Evolutionary conservation across 1,140 invertebrate species (phyloP), one percentile per base, ranked within the genome.

Genomic region (Sinonovacula constricta): DNA sequence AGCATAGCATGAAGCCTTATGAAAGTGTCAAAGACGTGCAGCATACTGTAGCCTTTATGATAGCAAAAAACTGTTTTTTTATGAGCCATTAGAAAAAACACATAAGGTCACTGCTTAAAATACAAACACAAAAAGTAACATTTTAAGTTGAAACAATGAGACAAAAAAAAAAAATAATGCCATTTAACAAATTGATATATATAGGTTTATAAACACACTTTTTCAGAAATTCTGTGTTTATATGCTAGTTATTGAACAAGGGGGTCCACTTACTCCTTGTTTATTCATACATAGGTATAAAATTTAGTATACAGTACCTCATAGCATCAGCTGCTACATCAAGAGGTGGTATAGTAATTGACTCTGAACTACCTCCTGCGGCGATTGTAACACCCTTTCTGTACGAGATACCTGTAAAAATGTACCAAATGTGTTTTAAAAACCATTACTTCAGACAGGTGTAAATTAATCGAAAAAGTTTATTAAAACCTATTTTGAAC

Each of bases 371-470:
- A 77, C 53, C 18, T 67, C 60, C 30, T 84, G 28, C 74, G 26
- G 59, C 45, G 12, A 83, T 92, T 90, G 94, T 88, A 1, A 95
- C 90, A 2, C 97, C 97, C 2, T 93, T 94, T 71, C 95, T 93
- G 84, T 96, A 97, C 7, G 95, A 97, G 1, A 98, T 84, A 0
- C 96, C 96, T 81, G 95, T 91, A 69, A 56, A 81, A 66, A 68
- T 7, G 3, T 30, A 63, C 59, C 14, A 24, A n/a, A 63, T 14
- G 31, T 12, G 18, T 18, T 5, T 60, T 34, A 26, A 10, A 18
- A n/a, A 12, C 45, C 10, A 12, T 49, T 49, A 49, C n/a, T 49
- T n/a, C 10, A 49, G n/a, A 49, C n/a, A 12, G n/a, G n/a, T 49
- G 10, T 49, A 12, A 49, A 49, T 10, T n/a, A 12, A 12, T n/a